Base-by-base conservation (phyloP, 2,113 vertebrate genomes). In the Amblyopsis rosae region DNA sequence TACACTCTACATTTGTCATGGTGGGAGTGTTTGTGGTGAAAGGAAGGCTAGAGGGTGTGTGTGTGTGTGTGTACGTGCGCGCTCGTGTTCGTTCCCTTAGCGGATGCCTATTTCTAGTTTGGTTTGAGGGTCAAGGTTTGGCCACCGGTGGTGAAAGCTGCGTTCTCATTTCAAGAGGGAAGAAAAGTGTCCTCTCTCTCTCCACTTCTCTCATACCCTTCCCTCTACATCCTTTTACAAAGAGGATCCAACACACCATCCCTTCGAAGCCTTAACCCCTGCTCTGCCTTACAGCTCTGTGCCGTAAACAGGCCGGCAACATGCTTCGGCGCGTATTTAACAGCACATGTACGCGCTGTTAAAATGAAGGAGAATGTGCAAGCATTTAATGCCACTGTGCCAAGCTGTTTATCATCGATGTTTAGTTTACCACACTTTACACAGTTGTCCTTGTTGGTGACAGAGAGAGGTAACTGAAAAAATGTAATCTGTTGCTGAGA, bases 81-180 rank as follows among this genome's bases (percentile, higher is more conserved):
- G 69, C 47, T 17, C 12, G 73, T 62, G 75, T 19, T 57, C 63
- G 19, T 81, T 89, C 88, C 89, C 80, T 77, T 69, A 87, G 86
- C 80, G 75, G 83, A 83, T 80, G 79, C 84, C 90, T 92, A 92
- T 92, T 92, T 91, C 90, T 88, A 90, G 89, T 88, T 76, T 76
- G 35, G 88, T 86, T 87, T 81, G 83, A 86, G 90, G 91, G 90
- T 92, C 90, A 92, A 88, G 90, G 90, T 91, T 91, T 91, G 88
- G 90, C 86, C 89, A 91, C 86, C 79, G 78, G 76, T 87, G 86
- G 87, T 89, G 90, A 88, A 90, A 87, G 84, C 88, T 88, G 82
- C 76, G 81, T 87, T 90, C 88, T 84, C 80, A 72, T 91, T 92
- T 89, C 85, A 87, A 82, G 82, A 80, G 65, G 54, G 59, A 47